Base-by-base conservation (phyloP, 2,888 invertebrate genomes). In the Leptinotarsa rubiginosa region DNA sequence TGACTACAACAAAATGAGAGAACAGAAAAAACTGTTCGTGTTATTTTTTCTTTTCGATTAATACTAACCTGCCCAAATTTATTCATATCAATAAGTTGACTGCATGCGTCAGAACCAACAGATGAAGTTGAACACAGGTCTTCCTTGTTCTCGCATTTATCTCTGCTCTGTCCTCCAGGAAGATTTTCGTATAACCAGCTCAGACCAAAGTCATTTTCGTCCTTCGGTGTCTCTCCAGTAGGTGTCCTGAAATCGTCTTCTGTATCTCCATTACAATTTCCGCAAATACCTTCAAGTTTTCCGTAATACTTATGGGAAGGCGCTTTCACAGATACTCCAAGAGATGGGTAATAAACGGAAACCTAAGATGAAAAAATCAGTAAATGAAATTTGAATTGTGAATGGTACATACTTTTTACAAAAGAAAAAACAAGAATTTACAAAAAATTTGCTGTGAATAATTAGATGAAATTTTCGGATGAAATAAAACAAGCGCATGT, bases 201-300 rank as follows among this genome's bases (percentile, higher is more conserved):
- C 78, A 83, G 89, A 79, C 85, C 92, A 79, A 91, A 90, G 22
- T 90, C 89, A 25, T 89, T 83, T 0, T 85, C 86, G 82, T 92
- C 88, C 22, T 91, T 89, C 68, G 93, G 89, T 74, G 88, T 77
- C 4, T 88, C 87, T 0, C 91, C 91, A 54, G 89, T 87, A 76
- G 89, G 89, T 66, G 89, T 89, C 75, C 88, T 83, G n/a, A 93
- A 87, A 83, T 92, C 92, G 65, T 91, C 89, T 0, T 89, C 88
- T 4, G 89, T 87, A 81, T 91, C 89, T 0, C 91, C 91, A 67
- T 92, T 91, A 84, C 94, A 94, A 79, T 93, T 91, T 69, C 96
- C 96, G 85, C 96, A 96, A 1, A 96, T 89, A 1, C 96, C 96
- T 85, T 95, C 94, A 71, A 94, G 91, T 77, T 90, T 91, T 76